Percentiles rank a stretch among this genome's conserved stretches.
Conservation (phyloP, 2,888 invertebrate genomes). For the Ischnura elegans region DNA sequence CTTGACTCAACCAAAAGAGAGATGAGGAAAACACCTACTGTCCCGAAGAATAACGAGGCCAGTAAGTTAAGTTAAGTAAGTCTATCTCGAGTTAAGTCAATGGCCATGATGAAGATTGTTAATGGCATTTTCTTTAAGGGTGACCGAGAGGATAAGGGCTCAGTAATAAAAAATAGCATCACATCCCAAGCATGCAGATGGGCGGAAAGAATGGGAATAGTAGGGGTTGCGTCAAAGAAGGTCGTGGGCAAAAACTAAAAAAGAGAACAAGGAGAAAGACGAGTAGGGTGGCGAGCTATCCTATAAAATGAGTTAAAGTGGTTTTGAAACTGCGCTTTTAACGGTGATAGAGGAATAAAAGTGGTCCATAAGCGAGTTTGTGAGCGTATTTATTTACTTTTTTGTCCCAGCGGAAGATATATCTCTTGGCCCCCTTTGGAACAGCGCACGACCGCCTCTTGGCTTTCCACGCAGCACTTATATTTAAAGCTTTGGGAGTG, state of each 20-base stretch:
- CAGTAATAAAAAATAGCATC: background rate
- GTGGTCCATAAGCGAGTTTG: conserved; percentile 54
- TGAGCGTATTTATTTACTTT: conserved; percentile 54
- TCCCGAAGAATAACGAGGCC: too few relatives aligned
- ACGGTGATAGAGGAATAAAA: conserved; percentile 57
- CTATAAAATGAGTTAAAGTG: conserved; percentile 61
- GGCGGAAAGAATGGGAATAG: background rate
- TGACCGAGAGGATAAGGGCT: background rate
- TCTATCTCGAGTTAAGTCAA: background rate
- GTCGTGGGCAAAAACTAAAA: background rate
- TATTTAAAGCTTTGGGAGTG: conserved; percentile 41
- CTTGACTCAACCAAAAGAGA: background rate
- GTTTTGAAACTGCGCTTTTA: conserved; percentile 55
- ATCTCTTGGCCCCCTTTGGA: conserved; percentile 40
- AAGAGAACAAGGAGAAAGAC: background rate
- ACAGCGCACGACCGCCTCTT: conserved; percentile 40
- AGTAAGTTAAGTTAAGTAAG: background rate
- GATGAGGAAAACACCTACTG: conserved; percentile 31
- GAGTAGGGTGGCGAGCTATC: background rate
- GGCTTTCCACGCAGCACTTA: conserved; percentile 46
- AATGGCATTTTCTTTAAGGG: background rate
- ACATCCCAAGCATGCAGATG: too few relatives aligned
- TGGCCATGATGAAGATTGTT: background rate
- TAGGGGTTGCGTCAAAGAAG: background rate
- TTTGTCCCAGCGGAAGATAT: conserved; percentile 54